These are phyloP conservation scores for Drosophila phalerata DNA, from an alignment of 2,888 invertebrate genomes.

Conservation along the genomic window DNA sequence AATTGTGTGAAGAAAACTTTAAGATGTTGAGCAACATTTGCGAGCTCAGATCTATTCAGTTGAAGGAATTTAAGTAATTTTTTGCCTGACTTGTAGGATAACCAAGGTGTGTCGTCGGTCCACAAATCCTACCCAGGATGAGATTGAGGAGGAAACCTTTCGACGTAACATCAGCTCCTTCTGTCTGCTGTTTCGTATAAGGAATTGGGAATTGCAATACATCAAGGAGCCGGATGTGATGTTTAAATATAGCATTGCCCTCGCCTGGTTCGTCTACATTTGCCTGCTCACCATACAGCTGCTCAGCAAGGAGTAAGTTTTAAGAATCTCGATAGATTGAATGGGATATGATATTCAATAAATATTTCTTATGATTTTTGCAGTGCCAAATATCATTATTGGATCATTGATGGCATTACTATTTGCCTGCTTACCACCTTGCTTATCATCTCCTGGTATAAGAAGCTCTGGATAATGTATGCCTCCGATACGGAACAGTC, in stretches of 20 bases:
- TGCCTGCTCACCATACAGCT: slow-evolving; percentile 88
- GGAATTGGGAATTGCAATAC: slow-evolving; percentile 90
- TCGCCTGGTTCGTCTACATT: slow-evolving; percentile 87
- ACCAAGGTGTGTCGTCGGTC: slow-evolving; percentile 80
- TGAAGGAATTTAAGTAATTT: neutral
- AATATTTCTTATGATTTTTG: neutral
- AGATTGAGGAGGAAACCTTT: slow-evolving; percentile 84
- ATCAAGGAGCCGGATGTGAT: slow-evolving; percentile 92
- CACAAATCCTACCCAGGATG: slow-evolving; percentile 83
- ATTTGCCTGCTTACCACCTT: slow-evolving; percentile 87
- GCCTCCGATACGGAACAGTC: slow-evolving; percentile 70
- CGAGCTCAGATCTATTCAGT: neutral
- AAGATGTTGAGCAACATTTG: too few relatives aligned
- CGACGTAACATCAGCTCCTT: slow-evolving; percentile 86
- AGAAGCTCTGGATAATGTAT: slow-evolving; percentile 89
- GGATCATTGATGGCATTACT: slow-evolving; percentile 86
- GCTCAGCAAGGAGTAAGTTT: slow-evolving; percentile 86
- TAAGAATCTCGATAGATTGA: neutral
- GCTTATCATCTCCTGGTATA: slow-evolving; percentile 91
- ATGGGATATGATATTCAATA: neutral
- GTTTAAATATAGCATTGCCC: slow-evolving; percentile 92
- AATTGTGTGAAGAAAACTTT: too few relatives aligned
- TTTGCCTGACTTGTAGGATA: slow-evolving; percentile 59
- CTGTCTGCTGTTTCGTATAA: slow-evolving; percentile 88
- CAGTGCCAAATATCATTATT: slow-evolving; percentile 78